Evolutionary conservation across 2,113 vertebrate genomes (phyloP).

Genomic region (Clinocottus analis): DNA sequence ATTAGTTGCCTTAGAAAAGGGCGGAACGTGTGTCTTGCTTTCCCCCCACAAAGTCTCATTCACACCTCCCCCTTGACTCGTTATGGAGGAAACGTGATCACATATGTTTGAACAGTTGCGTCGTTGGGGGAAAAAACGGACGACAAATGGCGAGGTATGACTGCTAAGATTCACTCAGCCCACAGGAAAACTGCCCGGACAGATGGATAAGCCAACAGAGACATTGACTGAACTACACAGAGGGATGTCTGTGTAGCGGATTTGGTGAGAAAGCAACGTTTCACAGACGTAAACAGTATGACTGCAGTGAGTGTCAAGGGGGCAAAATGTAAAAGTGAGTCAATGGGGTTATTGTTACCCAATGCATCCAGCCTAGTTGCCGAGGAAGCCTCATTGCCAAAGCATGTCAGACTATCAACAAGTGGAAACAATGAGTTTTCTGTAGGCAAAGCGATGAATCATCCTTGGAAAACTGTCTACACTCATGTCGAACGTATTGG

Average conservation of each 20-base stretch:
- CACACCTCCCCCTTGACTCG: not conserved
- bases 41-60: constrained; percentile 1
- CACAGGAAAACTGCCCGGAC: not conserved
- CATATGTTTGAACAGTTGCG: constrained; percentile 35
- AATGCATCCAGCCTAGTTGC: constrained; percentile 31
- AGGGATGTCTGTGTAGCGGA: constrained; percentile 26
- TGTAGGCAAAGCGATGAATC: constrained; percentile 43
- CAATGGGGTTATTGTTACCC: constrained; percentile 69
- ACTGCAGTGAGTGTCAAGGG: constrained; percentile 49
- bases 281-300: constrained; percentile 48
- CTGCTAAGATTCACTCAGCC: not conserved
- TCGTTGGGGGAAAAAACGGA: not conserved
- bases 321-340: constrained; percentile 51
- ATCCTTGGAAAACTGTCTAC: constrained; percentile 32
- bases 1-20: not conserved
- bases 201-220: constrained; percentile 14
- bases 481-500: constrained; percentile 31
- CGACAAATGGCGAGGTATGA: not conserved
- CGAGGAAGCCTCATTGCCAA: constrained; percentile 42
- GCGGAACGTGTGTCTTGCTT: constrained; percentile 11
- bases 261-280: constrained; percentile 63
- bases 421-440: constrained; percentile 64
- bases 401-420: constrained; percentile 55
- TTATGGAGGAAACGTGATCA: constrained; percentile 3
- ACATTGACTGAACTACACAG: constrained; percentile 35